Evolutionary conservation across 1,140 invertebrate species (phyloP).

Genomic region (Lycorma delicatula): DNA sequence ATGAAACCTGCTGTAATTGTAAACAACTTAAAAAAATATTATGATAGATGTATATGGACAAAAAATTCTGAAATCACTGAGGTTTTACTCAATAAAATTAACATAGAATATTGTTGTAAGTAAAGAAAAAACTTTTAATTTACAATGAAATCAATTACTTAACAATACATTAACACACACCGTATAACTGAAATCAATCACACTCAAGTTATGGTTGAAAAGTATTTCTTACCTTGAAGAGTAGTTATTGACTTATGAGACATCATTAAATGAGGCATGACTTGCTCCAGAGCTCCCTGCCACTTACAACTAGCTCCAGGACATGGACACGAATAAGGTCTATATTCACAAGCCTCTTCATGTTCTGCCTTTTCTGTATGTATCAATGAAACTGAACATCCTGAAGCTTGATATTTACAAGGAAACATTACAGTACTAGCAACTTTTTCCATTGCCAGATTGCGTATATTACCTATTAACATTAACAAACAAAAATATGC

Average conservation of each 20-base stretch:
- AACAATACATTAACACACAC: not conserved
- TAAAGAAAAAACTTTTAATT: too few species aligned
- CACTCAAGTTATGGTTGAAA: constrained; percentile 14
- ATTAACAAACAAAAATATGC: too few species aligned
- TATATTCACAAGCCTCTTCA: constrained; percentile 96
- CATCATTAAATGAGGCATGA: constrained; percentile 96
- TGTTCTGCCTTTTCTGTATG: constrained; percentile 97
- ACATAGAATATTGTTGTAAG: too few species aligned
- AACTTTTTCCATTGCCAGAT: constrained; percentile 98
- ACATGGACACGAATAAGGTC: constrained; percentile 95
- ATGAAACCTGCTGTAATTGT: too few species aligned
- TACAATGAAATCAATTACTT: constrained; percentile 4
- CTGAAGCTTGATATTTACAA: constrained; percentile 96
- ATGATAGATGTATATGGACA: too few species aligned
- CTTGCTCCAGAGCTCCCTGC: constrained; percentile 92
- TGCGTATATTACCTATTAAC: constrained; percentile 86
- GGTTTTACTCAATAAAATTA: too few species aligned
- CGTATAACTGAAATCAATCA: constrained; percentile 2
- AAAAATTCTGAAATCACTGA: too few species aligned
- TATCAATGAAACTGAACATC: constrained; percentile 84
- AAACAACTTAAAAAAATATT: too few species aligned
- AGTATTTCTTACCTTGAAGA: constrained; percentile 60
- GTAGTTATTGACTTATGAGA: constrained; percentile 99
- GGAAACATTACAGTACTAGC: constrained; percentile 97
- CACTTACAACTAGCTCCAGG: constrained; percentile 98